Conservation (phyloP, 2,888 invertebrate genomes). For the Ochlodes sylvanus region DNA sequence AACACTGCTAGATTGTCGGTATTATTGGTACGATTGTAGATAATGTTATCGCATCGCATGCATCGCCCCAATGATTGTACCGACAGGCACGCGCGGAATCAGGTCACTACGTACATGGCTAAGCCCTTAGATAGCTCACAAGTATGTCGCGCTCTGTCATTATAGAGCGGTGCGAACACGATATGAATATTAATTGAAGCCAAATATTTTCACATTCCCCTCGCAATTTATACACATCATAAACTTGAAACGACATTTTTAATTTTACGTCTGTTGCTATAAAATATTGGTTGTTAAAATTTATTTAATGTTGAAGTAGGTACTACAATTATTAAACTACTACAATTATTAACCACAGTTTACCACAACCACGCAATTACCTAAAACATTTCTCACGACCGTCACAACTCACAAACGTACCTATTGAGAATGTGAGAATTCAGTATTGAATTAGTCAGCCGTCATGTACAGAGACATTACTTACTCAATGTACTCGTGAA, state of each 20-base stretch:
- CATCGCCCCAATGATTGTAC: conserved; percentile 11
- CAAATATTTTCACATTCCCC: not conserved
- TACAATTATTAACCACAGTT: no score
- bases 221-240: not conserved
- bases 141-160: conserved; percentile 21
- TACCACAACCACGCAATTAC: no score
- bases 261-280: no score
- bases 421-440: conserved; percentile 2
- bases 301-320: no score
- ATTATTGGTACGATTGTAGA: no score
- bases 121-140: conserved; percentile 20
- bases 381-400: not conserved
- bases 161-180: conserved; percentile 6
- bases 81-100: conserved; percentile 21
- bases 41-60: not conserved
- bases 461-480: not conserved
- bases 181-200: conserved; percentile 13
- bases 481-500: not conserved
- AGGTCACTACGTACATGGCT: conserved; percentile 29
- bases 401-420: not conserved
- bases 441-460: not conserved
- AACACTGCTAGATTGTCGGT: no score
- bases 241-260: no score
- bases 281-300: no score
- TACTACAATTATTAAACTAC: no score